Evolutionary conservation across 23 tunicate genomes (phyloP).

Genomic region (Halocynthia aurantium): DNA sequence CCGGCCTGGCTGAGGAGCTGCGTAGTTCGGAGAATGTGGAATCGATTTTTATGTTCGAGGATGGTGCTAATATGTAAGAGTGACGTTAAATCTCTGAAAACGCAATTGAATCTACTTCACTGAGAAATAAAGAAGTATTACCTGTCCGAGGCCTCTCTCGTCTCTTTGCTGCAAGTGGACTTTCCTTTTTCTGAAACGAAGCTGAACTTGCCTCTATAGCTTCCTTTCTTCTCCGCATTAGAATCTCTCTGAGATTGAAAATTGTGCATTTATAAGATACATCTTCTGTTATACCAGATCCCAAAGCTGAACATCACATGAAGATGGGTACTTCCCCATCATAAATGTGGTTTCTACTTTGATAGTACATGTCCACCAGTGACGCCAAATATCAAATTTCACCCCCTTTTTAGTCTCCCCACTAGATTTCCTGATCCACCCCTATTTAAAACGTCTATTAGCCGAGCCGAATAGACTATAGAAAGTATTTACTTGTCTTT

Average conservation of each 20-base stretch:
- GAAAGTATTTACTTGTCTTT: slow-evolving; percentile 46
- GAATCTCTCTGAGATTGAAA: slow-evolving; percentile 33
- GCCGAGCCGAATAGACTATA: too few species aligned
- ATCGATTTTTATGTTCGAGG: neutral
- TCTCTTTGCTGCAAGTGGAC: neutral
- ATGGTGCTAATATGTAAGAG: too few species aligned
- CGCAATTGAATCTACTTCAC: neutral
- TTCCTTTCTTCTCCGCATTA: slow-evolving; percentile 63
- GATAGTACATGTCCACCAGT: too few species aligned
- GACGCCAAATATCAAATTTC: too few species aligned
- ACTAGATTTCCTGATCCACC: neutral
- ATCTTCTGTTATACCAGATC: too few species aligned
- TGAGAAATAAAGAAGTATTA: neutral
- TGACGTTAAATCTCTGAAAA: neutral
- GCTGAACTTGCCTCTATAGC: slow-evolving; percentile 27
- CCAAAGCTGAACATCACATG: too few species aligned
- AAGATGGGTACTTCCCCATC: too few species aligned
- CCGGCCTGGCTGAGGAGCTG: slow-evolving; percentile 45
- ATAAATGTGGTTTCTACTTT: too few species aligned
- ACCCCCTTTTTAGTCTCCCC: too few species aligned
- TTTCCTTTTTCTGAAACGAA: neutral
- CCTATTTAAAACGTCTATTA: neutral
- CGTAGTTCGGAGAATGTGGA: slow-evolving; percentile 79
- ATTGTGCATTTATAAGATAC: neutral
- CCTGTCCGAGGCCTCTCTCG: neutral